phyloP scores from a whole-genome alignment of 2,113 vertebrate genomes.

The Chlorodrepanis virens region DNA sequence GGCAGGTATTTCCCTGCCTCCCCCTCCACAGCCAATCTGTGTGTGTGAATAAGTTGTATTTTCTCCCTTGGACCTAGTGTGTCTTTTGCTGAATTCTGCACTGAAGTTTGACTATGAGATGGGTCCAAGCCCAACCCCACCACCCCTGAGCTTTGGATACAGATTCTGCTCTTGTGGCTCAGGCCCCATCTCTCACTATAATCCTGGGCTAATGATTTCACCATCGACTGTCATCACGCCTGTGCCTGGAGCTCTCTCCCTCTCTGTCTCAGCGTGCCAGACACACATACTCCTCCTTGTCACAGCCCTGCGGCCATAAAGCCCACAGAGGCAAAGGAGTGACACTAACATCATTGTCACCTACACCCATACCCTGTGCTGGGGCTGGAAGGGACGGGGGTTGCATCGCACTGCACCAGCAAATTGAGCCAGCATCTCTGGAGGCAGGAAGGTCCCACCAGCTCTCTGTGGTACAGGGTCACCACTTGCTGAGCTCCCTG shows the following conservation, averaged over 20 bases:
- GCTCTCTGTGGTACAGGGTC: background rate
- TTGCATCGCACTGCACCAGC: rapidly evolving
- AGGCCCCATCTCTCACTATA: background rate
- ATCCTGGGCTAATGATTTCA: constrained; percentile 42
- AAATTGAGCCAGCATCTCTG: background rate
- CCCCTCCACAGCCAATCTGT: background rate
- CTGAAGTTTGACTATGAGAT: background rate
- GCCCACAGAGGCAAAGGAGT: background rate
- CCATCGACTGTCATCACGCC: background rate
- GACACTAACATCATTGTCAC: background rate
- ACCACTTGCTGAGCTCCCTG: background rate
- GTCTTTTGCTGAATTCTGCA: constrained; percentile 4
- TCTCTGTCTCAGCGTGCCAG: background rate
- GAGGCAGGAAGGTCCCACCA: background rate
- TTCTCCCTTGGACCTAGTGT: background rate
- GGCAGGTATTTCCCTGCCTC: background rate
- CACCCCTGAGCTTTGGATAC: background rate
- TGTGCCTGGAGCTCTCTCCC: background rate
- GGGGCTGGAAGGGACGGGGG: background rate
- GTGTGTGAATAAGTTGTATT: background rate
- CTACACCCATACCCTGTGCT: background rate
- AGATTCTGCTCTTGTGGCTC: background rate
- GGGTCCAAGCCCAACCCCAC: background rate
- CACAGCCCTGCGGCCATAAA: background rate
- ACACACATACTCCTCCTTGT: background rate